These are phyloP conservation scores for Parnassius mnemosyne DNA, from an alignment of 2,888 invertebrate species.

Conservation along the genomic window DNA sequence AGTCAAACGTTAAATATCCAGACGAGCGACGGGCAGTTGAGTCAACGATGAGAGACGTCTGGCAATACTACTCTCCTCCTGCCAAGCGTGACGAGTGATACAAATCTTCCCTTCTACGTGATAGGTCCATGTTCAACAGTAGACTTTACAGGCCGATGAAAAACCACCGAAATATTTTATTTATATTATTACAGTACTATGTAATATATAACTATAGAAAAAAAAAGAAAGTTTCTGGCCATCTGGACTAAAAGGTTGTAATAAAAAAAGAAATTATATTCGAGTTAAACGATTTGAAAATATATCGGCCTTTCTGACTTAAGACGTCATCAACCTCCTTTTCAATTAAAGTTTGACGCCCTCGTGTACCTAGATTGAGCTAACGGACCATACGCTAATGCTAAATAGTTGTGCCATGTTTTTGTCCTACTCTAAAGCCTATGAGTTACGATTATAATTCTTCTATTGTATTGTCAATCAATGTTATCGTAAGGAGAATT, in stretches of 20 bases:
- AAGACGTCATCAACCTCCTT: constrained; percentile 21
- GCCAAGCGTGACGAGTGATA: too few relatives aligned
- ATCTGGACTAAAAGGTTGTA: neutral
- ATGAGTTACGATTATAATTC: constrained; percentile 11
- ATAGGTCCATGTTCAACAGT: too few relatives aligned
- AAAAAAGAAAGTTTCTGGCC: neutral
- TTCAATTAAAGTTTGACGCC: constrained; percentile 16
- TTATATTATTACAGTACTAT: too few relatives aligned
- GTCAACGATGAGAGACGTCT: too few relatives aligned
- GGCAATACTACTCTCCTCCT: too few relatives aligned
- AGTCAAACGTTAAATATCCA: too few relatives aligned
- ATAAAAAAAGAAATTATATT: neutral
- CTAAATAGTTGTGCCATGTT: constrained; percentile 18
- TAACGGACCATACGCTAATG: constrained; percentile 25
- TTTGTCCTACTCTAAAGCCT: constrained; percentile 13
- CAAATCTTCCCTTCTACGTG: too few relatives aligned
- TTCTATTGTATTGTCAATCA: constrained; percentile 25
- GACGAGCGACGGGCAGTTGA: too few relatives aligned
- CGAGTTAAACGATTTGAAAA: constrained; percentile 8
- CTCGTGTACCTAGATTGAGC: constrained; percentile 10
- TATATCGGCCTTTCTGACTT: constrained; percentile 11
- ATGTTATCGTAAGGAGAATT: constrained; percentile 5
- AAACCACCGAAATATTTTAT: too few relatives aligned
- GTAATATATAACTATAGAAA: neutral
- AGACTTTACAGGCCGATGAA: too few relatives aligned